These are phyloP conservation scores for Raja brachyura DNA, from an alignment of 2,113 vertebrate species.

Conservation along the genomic window DNA sequence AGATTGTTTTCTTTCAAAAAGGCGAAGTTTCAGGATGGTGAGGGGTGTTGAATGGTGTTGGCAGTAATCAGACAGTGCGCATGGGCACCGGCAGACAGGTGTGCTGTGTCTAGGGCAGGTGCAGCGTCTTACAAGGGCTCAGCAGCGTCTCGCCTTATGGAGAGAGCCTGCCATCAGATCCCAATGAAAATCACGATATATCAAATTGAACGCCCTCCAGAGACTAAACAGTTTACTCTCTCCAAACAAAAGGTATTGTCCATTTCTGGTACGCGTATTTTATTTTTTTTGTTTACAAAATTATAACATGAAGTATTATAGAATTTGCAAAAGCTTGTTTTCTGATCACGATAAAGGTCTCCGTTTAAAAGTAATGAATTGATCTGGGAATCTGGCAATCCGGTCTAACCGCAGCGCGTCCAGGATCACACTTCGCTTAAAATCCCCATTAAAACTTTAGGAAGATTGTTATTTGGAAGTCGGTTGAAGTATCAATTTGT, in stretches of 20 bases:
- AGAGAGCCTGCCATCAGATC: neutral
- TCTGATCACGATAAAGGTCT: neutral
- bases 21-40: neutral
- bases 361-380: neutral
- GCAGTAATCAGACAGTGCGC: constrained; percentile 44
- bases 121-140: constrained; percentile 45
- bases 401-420: neutral
- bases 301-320: neutral
- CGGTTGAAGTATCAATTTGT: neutral
- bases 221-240: neutral
- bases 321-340: neutral
- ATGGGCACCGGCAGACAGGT: constrained; percentile 68
- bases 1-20: constrained; percentile 8
- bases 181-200: neutral
- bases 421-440: neutral
- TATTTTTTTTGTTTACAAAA: neutral
- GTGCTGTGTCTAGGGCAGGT: constrained; percentile 77
- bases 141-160: constrained; percentile 40
- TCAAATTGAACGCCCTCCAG: neutral
- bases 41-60: constrained; percentile 30
- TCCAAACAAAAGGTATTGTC: neutral
- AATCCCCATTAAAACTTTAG: neutral
- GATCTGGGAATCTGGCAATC: neutral
- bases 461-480: constrained; percentile 3
- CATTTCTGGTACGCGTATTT: neutral